Evolutionary conservation across 2,797 vertebrate genomes (phyloP).

Genomic region (Cephalopachus bancanus): DNA sequence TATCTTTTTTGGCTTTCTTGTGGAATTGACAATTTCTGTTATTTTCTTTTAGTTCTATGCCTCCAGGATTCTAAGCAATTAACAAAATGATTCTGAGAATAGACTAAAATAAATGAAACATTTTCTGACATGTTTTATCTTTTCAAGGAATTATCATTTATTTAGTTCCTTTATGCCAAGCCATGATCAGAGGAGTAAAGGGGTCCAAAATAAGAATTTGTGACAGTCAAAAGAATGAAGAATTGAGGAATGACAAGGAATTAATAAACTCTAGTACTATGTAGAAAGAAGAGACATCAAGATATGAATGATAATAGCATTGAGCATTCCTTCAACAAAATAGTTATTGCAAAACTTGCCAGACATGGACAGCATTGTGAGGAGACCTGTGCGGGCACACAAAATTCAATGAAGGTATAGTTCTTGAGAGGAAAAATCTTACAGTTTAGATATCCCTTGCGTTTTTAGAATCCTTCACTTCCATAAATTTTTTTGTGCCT

Average conservation of each 20-base stretch:
- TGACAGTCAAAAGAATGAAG: neutral
- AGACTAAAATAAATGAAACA: neutral
- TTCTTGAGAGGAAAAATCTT: neutral
- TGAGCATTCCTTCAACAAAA: neutral
- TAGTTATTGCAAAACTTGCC: neutral
- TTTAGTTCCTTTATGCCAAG: neutral
- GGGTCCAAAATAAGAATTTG: neutral
- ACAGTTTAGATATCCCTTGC: rapidly evolving
- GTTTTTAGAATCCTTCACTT: neutral
- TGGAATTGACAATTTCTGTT: neutral
- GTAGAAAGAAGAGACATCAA: neutral
- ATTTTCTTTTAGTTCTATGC: neutral
- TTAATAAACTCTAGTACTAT: neutral
- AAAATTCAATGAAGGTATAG: neutral
- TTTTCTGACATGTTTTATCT: neutral
- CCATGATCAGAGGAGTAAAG: neutral
- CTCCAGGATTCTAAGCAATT: neutral
- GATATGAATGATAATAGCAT: neutral
- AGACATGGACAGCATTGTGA: rapidly evolving
- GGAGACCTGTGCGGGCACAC: neutral
- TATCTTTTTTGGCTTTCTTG: neutral
- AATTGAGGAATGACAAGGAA: neutral
- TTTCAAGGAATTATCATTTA: neutral
- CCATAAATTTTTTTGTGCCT: too few relatives aligned
- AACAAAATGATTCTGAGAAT: neutral